Conservation (phyloP, 1,140 invertebrate genomes). For the Saccostrea glomerata region DNA sequence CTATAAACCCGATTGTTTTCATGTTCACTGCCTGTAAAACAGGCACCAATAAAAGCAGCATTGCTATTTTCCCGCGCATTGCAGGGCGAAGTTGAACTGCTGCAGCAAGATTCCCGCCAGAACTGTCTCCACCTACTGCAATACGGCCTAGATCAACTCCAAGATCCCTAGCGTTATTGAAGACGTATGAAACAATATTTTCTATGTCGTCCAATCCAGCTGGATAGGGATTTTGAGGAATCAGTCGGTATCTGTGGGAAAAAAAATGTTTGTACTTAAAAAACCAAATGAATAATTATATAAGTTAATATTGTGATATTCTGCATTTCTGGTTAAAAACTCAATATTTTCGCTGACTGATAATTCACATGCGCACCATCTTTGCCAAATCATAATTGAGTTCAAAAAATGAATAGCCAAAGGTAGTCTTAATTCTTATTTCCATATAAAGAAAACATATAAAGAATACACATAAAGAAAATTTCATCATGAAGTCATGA, state of each 20-base stretch:
- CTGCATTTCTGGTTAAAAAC: too few relatives aligned
- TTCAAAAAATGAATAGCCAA: too few relatives aligned
- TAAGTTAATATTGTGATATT: too few relatives aligned
- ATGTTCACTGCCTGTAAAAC: constrained; percentile 68
- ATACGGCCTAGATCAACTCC: constrained; percentile 55
- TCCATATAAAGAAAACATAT: too few relatives aligned
- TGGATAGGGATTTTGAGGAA: constrained; percentile 63
- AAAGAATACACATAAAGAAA: too few relatives aligned
- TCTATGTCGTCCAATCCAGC: constrained; percentile 57
- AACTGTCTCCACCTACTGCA: constrained; percentile 62
- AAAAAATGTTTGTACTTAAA: background rate
- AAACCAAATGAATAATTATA: too few relatives aligned
- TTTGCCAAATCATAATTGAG: too few relatives aligned
- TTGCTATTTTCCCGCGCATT: constrained; percentile 50
- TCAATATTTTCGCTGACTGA: too few relatives aligned
- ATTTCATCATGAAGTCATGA: too few relatives aligned
- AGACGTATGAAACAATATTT: constrained; percentile 60
- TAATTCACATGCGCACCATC: too few relatives aligned
- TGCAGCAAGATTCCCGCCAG: constrained; percentile 63
- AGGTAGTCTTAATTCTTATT: too few relatives aligned
- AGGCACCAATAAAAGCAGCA: constrained; percentile 71
- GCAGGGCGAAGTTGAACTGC: constrained; percentile 51
- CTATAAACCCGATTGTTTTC: constrained; percentile 65
- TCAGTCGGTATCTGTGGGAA: constrained; percentile 53
- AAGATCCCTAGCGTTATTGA: constrained; percentile 47